A percentile compares a stretch with the other conserved stretches of the same genome.
These are phyloP conservation scores for Dendrolimus pini DNA, from an alignment of 2,888 invertebrate species.

Conservation along the genomic window DNA sequence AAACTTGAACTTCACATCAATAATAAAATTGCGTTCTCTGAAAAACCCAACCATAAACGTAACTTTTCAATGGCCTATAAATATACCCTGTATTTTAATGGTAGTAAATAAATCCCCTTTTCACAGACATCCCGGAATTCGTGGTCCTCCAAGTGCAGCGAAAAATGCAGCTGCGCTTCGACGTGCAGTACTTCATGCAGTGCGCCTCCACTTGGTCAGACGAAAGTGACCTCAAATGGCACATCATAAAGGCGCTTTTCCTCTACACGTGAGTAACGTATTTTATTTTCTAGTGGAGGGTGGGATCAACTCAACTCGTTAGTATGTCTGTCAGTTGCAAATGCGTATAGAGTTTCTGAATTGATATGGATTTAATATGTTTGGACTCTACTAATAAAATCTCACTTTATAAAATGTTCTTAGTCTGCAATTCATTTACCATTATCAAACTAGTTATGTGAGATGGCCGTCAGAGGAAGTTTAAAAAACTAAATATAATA, in stretches of 20 bases:
- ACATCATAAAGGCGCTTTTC: constrained; percentile 81
- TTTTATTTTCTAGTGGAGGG: background rate
- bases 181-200: constrained; percentile 81
- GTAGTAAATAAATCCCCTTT: background rate
- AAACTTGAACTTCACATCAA: too few relatives aligned
- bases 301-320: background rate
- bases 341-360: background rate
- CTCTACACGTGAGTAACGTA: constrained; percentile 80
- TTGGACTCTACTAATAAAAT: too few relatives aligned
- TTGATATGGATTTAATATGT: too few relatives aligned
- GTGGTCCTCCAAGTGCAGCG: constrained; percentile 80
- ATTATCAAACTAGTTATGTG: too few relatives aligned
- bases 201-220: constrained; percentile 84
- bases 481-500: too few relatives aligned
- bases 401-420: too few relatives aligned
- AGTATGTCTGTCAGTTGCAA: background rate
- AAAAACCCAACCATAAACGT: too few relatives aligned
- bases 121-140: constrained; percentile 85
- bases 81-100: too few relatives aligned
- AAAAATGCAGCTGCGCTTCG: constrained; percentile 62
- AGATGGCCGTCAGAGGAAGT: too few relatives aligned
- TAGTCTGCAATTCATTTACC: too few relatives aligned
- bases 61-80: too few relatives aligned
- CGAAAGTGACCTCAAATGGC: constrained; percentile 82
- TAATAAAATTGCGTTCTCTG: too few relatives aligned